Conservation (phyloP, 2,888 invertebrate genomes). For the Apoderus coryli region DNA sequence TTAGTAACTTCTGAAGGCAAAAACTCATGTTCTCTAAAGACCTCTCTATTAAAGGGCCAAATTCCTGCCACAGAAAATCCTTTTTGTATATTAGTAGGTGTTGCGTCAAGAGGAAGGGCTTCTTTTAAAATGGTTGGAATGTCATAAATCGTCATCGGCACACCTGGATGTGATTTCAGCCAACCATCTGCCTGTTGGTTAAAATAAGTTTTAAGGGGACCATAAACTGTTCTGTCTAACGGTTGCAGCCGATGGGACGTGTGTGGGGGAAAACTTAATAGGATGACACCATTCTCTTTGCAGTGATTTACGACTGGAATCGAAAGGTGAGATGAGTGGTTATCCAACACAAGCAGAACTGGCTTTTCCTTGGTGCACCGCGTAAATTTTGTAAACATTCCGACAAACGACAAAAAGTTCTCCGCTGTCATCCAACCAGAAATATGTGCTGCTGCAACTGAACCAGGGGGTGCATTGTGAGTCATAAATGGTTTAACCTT, state of each 20-base stretch:
- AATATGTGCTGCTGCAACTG: conserved; percentile 18
- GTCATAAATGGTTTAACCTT: too few species aligned
- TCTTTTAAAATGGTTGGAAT: conserved; percentile 10
- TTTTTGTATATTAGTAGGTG: conserved; percentile 14
- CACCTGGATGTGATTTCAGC: conserved; percentile 17
- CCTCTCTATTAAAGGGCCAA: conserved; percentile 11
- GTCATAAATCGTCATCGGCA: conserved; percentile 18
- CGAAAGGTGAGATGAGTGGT: too few species aligned
- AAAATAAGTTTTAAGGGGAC: conserved; percentile 10
- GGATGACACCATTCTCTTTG: conserved; percentile 21
- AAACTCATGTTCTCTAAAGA: conserved; percentile 10
- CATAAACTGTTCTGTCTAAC: conserved; percentile 16
- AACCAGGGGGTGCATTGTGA: conserved; percentile 10
- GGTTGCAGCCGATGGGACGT: too few species aligned
- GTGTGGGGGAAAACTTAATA: conserved; percentile 23
- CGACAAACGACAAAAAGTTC: conserved; percentile 14
- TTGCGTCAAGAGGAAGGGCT: conserved; percentile 11
- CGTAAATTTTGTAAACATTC: conserved; percentile 4
- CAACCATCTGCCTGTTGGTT: conserved; percentile 10
- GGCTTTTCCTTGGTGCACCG: conserved; percentile 15
- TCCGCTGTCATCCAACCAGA: conserved; percentile 21
- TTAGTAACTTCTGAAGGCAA: conserved; percentile 8
- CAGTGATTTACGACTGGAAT: conserved; percentile 16
- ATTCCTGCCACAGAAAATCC: conserved; percentile 14
- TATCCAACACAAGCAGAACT: conserved; percentile 18